Conservation (phyloP, 1,140 invertebrate species). For the Maconellicoccus hirsutus region DNA sequence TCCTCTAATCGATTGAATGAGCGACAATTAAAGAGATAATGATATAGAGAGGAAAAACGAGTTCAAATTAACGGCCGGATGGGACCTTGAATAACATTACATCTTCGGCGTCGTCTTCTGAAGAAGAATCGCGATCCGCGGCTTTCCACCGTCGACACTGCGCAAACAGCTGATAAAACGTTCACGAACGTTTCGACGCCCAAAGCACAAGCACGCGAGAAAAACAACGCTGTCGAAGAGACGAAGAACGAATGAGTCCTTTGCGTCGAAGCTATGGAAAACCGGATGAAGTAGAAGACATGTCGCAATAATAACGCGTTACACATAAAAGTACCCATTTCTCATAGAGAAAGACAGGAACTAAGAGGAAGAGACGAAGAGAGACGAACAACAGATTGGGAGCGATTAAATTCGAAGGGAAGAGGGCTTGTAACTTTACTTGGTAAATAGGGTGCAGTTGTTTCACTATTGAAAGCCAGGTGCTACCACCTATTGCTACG, state of each 20-base stretch:
- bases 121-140: not conserved
- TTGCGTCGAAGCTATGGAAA: not conserved
- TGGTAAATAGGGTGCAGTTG: conserved; percentile 15
- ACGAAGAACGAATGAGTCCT: conserved; percentile 11
- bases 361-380: conserved; percentile 4
- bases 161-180: not conserved
- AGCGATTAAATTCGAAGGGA: not conserved
- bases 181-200: too few relatives aligned
- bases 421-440: not conserved
- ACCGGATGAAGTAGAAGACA: conserved; percentile 19
- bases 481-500: not conserved
- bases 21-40: not conserved
- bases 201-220: not conserved
- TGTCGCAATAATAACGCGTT: conserved; percentile 22
- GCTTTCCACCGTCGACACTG: not conserved
- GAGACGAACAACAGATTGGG: conserved; percentile 11
- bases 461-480: conserved; percentile 20
- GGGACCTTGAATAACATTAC: conserved; percentile 13
- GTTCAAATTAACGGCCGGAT: conserved; percentile 19
- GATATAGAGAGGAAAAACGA: not conserved
- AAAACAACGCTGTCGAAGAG: not conserved
- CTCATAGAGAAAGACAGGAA: conserved; percentile 16
- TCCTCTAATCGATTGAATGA: too few relatives aligned
- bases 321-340: conserved; percentile 15
- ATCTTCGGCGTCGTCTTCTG: not conserved